Base-by-base conservation (phyloP, 2,888 invertebrate genomes). In the Eulithis prunata region DNA sequence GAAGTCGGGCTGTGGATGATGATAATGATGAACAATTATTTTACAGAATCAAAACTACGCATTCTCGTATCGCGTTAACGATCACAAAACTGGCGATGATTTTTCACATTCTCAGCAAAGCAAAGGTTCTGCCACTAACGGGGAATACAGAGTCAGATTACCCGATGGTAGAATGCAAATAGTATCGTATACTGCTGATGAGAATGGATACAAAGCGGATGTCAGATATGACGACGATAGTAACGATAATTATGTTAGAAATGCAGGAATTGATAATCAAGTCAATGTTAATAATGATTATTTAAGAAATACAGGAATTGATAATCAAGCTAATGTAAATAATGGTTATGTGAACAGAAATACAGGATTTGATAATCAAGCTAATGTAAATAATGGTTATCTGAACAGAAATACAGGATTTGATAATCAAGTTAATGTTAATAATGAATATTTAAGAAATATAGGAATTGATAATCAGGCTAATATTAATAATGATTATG, bases 81-180 rank as follows among this genome's bases (percentile, higher is more conserved):
- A 95, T 76, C 89, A 91, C 14, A 85, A 93, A 66, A 94, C 94
- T 0, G 96, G 95, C 0, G 95, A 95, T 66, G 95, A 96, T 77
- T 96, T 95, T 84, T 95, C 95, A 0, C 95, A 96, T 75, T 90
- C 92, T 1, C 95, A 96, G 78, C 92, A 94, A 8, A 94, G 95
- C 78, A 94, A 92, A 71, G 94, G 95, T 4, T 93, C 94, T 14
- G 94, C 94, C 0, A 95, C 95, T 7, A 94, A 94, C 66, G 96
- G 96, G 2, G 95, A 95, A 80, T 96, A 96, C 85, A 86, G 95
- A 62, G 95, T 96, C 71, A 94, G 94, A 84, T 89, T 96, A 55
- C 96, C 96, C 0, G 95, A 95, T 75, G 95, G 95, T 0, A 86
- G 95, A 60, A 88, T 94, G 78, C 95, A 95, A 79, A 94, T 95